Evolutionary conservation across 2,888 invertebrate genomes (phyloP).

Genomic region (Prosapia bicincta): DNA sequence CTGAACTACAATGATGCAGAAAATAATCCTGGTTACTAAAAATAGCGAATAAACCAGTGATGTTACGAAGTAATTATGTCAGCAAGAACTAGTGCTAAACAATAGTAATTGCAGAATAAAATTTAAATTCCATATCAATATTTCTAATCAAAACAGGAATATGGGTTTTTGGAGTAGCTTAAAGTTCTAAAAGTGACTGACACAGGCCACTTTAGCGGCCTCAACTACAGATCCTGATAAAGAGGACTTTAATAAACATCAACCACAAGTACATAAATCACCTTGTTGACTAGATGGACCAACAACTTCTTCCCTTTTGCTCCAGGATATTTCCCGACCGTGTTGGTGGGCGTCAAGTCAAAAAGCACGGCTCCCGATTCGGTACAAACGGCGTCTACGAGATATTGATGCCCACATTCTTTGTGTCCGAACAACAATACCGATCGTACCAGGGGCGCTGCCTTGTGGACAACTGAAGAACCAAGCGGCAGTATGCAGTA

Average conservation of each 20-base stretch:
- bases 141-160: too few species aligned
- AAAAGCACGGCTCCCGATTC: constrained; percentile 73
- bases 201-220: too few species aligned
- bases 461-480: constrained; percentile 42
- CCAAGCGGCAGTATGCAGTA: constrained; percentile 60
- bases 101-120: too few species aligned
- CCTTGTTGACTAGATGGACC: constrained; percentile 62
- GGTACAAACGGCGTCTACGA: constrained; percentile 69
- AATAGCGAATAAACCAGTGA: too few species aligned
- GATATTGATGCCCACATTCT: constrained; percentile 64
- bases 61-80: too few species aligned
- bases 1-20: too few species aligned
- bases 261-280: neutral
- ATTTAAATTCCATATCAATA: too few species aligned
- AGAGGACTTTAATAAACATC: neutral
- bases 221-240: too few species aligned
- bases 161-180: too few species aligned
- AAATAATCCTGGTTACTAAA: too few species aligned
- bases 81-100: too few species aligned
- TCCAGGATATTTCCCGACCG: constrained; percentile 63
- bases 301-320: constrained; percentile 64
- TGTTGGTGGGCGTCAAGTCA: constrained; percentile 66
- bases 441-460: constrained; percentile 50
- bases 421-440: constrained; percentile 68
- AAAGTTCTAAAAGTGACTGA: too few species aligned